Base-by-base conservation (phyloP, 30 jellyfish, hydroid and myxozoan species). In the Calvadosia cruxmelitensis region DNA sequence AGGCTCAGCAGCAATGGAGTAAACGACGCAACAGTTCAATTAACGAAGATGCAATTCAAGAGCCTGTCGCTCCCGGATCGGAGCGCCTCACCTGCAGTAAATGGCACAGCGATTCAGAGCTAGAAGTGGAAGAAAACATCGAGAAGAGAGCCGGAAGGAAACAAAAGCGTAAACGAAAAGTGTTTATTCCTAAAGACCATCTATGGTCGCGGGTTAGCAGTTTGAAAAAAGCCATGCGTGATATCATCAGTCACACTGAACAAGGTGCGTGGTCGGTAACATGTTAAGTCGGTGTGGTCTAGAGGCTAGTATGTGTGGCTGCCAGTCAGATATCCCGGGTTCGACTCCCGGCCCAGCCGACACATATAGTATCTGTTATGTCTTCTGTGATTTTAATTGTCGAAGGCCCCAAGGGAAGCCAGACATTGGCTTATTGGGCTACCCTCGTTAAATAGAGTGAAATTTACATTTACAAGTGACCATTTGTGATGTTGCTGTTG, bases 131-230 rank as follows among this genome's bases (percentile, higher is more conserved):
- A 42, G 94, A 74, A 50, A 25, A 69, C 5, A 27, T 33, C 5
- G 88, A 72, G 13, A 42, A 64, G 10, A 27, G 63, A 7, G 83
- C 86, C 10, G 57, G 57, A 42, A 42, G 57, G 57, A 80, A 72
- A 63, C 68, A 78, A 57, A 87, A 71, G 67, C 63, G 92, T 13
- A 84, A 84, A 50, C 95, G 79, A 50, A 84, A 84, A 67, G 70
- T 74, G 10, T 63, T 71, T 42, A 79, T 87, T 1, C 93, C 94
- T 27, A 87, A 82, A 31, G 96, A 87, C 53, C 96, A 87, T 53
- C 57, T 87, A 29, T 87, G 96, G 96, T 87, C 96, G 49, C 68
- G 96, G 33, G 96, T 93, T 16, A 87, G 79, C 52, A 87, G 96
- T 30, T 80, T 87, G 62, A 87, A 87, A 80, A 87, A 79, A 66